A percentile compares a stretch with the other conserved stretches of the same genome.
phyloP scores from a whole-genome alignment of 2,888 invertebrate species.

The Ommatoiulus sabulosus region DNA sequence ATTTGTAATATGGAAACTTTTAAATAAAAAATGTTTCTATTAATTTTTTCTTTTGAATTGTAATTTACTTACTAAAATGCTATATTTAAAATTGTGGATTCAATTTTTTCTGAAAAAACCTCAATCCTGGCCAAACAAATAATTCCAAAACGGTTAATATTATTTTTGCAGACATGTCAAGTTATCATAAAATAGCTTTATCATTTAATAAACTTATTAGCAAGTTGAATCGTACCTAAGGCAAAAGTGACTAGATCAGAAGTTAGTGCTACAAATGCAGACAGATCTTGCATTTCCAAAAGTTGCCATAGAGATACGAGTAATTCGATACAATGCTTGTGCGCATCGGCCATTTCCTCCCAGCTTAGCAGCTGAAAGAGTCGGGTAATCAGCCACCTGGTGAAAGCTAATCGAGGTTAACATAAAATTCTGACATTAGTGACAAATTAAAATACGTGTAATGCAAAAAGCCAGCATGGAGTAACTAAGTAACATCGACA shows the following conservation, averaged over 20 bases:
- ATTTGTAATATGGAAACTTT: too few relatives aligned
- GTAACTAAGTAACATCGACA: background rate
- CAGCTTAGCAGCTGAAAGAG: background rate
- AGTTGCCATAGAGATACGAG: background rate
- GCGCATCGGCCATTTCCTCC: background rate
- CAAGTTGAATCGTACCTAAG: background rate
- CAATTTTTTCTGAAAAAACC: too few relatives aligned
- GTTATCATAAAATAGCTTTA: too few relatives aligned
- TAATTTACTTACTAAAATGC: too few relatives aligned
- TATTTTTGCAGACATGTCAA: too few relatives aligned
- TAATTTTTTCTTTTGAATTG: too few relatives aligned
- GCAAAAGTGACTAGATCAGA: background rate
- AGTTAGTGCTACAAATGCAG: background rate
- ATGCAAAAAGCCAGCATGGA: background rate
- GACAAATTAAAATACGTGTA: background rate
- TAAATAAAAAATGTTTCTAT: too few relatives aligned
- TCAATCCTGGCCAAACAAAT: too few relatives aligned
- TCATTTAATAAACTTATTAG: too few relatives aligned
- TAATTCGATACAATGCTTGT: background rate
- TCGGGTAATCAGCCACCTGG: background rate
- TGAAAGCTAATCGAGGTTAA: background rate
- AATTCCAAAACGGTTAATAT: too few relatives aligned
- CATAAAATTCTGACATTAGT: background rate
- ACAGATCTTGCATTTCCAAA: background rate
- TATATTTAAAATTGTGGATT: too few relatives aligned